Evolutionary conservation across 2,113 vertebrate species (phyloP), one percentile per base, ranked within the genome.

Genomic region (Cygnus buccinator): DNA sequence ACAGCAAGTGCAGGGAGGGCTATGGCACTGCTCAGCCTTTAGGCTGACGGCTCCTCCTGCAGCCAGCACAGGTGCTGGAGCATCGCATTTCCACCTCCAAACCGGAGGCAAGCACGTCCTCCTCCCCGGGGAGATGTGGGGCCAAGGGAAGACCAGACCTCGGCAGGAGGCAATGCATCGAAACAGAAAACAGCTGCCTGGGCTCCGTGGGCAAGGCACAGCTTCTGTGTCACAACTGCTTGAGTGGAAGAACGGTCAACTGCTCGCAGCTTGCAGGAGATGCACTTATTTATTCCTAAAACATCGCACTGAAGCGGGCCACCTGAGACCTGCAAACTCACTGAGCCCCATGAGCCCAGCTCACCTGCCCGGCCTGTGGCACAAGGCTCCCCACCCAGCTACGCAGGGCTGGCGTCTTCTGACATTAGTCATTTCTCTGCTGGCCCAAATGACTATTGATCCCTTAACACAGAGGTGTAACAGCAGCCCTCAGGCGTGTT

Each of bases 381-480:
- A 75, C 11, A 23, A 5, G 39, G 35, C 70, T 88, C 93, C 57
- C 50, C 86, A 68, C 7, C 5, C 28, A 77, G 79, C 48, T 68
- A 61, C 57, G n/a, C 25, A 81, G 9, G 31, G 65, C 77, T 41
- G 48, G 21, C 25, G 2, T 48, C 78, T 73, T 48, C 76, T 82
- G 73, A 93, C 66, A 84, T 84, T n/a, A 82, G 54, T 58, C 19
- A 76, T 82, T 89, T 72, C 54, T 75, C 73, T 72, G 57, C 79
- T 84, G 94, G 89, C 87, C 77, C 94, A 92, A 92, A 94, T 61
- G 59, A 90, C 48, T 93, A 90, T 70, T 87, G 90, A 94, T 95
- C 66, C 70, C 71, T 91, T 94, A 84, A 87, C 74, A 70, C 39
- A 13, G 66, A 26, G 37, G 86, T 72, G 70, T 84, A 87, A 81